Percentiles rank a stretch among this genome's conserved stretches.
Evolutionary conservation across 2,113 vertebrate species (phyloP).

Genomic region (Gavialis gangeticus): DNA sequence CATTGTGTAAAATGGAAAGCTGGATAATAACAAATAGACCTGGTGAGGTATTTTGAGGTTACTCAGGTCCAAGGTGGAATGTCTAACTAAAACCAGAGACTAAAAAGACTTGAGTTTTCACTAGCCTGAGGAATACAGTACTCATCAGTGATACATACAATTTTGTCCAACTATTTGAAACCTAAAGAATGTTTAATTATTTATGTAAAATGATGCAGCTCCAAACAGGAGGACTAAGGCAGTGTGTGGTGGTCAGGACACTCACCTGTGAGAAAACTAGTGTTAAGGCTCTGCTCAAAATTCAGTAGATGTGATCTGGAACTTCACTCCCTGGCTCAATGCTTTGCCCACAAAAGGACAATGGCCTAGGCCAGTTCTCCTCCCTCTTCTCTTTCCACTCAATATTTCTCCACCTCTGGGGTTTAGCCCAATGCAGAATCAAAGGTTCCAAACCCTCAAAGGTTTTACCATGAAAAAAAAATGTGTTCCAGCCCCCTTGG

Average conservation of each 20-base stretch:
- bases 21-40: not conserved
- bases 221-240: too few relatives aligned
- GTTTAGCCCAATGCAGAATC: not conserved
- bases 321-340: not conserved
- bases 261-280: not conserved
- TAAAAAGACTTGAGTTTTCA: too few relatives aligned
- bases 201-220: too few relatives aligned
- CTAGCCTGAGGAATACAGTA: too few relatives aligned
- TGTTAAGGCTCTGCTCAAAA: not conserved
- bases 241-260: not conserved
- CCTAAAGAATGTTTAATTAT: too few relatives aligned
- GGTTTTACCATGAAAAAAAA: not conserved
- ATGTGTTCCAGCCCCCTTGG: not conserved
- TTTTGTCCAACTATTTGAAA: too few relatives aligned
- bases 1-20: not conserved
- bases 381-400: not conserved
- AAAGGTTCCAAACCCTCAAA: not conserved
- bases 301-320: too few relatives aligned
- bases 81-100: not conserved
- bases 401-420: not conserved
- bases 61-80: not conserved
- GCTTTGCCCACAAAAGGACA: not conserved
- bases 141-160: too few relatives aligned
- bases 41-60: not conserved
- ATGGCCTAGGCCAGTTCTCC: too few relatives aligned